phyloP scores from a whole-genome alignment of 2,797 vertebrate species.

The Myotis findleyi region DNA sequence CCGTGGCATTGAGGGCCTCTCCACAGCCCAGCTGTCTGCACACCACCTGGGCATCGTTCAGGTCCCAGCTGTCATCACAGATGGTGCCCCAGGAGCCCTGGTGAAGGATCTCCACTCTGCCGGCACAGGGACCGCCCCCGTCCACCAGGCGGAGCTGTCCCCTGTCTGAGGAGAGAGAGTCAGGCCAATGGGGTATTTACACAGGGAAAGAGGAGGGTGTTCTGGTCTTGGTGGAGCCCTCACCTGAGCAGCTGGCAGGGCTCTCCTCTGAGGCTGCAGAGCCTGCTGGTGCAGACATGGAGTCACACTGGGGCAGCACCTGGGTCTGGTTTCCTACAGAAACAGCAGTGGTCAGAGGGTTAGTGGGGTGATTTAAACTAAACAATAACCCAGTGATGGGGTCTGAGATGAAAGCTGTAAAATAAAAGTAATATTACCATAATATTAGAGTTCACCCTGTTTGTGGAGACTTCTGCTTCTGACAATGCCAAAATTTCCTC shows the following conservation, averaged over 20 bases:
- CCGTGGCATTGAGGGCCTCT: conserved; percentile 56
- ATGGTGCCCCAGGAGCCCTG: conserved; percentile 83
- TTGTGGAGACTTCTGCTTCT: background rate
- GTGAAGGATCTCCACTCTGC: conserved; percentile 84
- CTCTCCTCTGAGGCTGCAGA: background rate
- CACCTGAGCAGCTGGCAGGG: background rate
- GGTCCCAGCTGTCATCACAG: conserved; percentile 85
- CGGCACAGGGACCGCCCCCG: conserved; percentile 76
- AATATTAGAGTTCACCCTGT: background rate
- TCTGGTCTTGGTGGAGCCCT: background rate
- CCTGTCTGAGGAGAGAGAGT: conserved; percentile 72
- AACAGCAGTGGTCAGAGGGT: background rate
- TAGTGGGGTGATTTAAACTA: background rate
- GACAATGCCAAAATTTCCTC: background rate
- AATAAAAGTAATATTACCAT: fast-evolving
- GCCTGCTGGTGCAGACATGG: background rate
- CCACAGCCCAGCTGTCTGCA: conserved; percentile 86
- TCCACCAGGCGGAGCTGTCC: conserved; percentile 78
- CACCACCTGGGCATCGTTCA: conserved; percentile 78
- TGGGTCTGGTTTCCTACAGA: conserved; percentile 46
- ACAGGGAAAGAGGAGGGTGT: too few species aligned
- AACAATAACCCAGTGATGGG: background rate
- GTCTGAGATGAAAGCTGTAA: background rate
- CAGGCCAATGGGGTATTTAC: background rate
- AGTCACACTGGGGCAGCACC: background rate